Conservation (phyloP, 2,113 vertebrate genomes). For the Rhombomys opimus region DNA sequence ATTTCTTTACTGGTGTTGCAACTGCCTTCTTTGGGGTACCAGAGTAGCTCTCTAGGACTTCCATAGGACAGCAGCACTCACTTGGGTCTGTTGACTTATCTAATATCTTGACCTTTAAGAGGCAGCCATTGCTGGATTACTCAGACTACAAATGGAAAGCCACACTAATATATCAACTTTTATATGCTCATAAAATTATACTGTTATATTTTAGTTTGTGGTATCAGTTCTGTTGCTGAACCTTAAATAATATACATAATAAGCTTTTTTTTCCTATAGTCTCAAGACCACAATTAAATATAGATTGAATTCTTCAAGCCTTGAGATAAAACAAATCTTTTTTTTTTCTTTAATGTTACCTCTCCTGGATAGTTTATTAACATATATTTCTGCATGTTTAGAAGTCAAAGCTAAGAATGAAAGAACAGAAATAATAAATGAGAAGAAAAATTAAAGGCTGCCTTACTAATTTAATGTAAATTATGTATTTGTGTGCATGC, state of each 20-base stretch:
- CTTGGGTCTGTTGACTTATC: background rate
- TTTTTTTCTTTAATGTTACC: too few relatives aligned
- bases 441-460: background rate
- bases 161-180: background rate
- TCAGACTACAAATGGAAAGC: background rate
- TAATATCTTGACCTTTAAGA: background rate
- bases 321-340: background rate
- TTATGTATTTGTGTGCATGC: too few relatives aligned
- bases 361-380: background rate
- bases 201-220: background rate
- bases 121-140: background rate
- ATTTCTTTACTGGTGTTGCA: background rate
- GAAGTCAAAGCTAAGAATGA: background rate
- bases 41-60: background rate
- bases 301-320: background rate
- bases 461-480: background rate
- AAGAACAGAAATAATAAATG: background rate
- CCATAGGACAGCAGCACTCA: background rate
- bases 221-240: background rate
- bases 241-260: background rate
- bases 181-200: background rate
- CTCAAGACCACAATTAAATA: background rate
- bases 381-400: background rate
- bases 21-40: background rate
- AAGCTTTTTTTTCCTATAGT: background rate